Conservation (phyloP, 2,113 vertebrate species). For the Martes martes region DNA sequence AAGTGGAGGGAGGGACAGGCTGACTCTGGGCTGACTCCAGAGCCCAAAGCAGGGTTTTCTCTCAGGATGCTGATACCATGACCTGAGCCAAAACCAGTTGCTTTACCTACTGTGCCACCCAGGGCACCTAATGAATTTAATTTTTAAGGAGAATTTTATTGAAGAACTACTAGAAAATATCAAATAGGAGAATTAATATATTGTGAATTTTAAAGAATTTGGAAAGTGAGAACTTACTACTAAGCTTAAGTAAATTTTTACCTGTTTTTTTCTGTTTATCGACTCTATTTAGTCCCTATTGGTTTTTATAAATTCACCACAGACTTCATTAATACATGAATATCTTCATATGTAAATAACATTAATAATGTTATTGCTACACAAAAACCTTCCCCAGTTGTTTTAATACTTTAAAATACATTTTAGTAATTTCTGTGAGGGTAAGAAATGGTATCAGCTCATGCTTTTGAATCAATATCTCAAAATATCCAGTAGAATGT, state of each 20-base stretch:
- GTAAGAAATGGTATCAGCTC: background rate
- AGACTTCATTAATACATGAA: background rate
- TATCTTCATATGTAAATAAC: too few species aligned
- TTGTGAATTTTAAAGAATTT: conserved; percentile 10
- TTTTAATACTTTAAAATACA: background rate
- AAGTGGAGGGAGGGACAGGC: background rate
- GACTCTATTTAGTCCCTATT: background rate
- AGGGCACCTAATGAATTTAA: background rate
- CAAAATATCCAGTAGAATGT: background rate
- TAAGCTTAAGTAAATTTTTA: background rate
- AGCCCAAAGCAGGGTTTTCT: background rate
- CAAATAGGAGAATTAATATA: background rate
- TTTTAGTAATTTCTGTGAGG: background rate
- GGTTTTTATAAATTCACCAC: conserved; percentile 21
- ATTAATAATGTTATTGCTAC: background rate
- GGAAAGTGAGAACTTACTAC: background rate
- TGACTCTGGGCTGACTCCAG: background rate
- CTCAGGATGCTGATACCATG: background rate
- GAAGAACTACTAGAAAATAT: background rate
- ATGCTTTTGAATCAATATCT: background rate
- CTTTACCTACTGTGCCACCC: background rate
- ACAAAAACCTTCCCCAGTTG: background rate
- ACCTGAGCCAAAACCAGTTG: background rate
- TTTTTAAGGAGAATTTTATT: conserved; percentile 42
- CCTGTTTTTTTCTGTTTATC: background rate